Evolutionary conservation across 92 coral and sea anemone genomes (phyloP).

Genomic region (Chrysogorgia sp.): DNA sequence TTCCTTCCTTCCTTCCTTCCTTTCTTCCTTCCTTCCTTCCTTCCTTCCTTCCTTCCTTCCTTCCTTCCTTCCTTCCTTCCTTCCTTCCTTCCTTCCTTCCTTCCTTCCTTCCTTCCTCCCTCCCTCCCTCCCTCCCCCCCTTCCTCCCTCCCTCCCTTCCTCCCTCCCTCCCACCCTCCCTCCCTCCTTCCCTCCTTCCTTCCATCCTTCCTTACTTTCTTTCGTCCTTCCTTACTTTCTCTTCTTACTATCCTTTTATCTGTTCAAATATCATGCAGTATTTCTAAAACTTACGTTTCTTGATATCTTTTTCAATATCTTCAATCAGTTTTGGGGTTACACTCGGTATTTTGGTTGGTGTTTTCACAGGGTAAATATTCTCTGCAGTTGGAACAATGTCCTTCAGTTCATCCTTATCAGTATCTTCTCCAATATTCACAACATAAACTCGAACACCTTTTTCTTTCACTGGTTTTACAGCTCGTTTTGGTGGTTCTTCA

Average conservation of each 20-base stretch:
- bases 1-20: conserved; percentile 51
- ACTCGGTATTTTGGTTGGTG: conserved; percentile 27
- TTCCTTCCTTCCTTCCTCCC: conserved; percentile 37
- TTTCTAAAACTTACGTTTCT: conserved; percentile 65
- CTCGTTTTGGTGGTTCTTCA: conserved; percentile 46
- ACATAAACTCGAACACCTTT: conserved; percentile 69
- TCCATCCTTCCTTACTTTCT: no score
- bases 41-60: conserved; percentile 41
- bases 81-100: conserved; percentile 15
- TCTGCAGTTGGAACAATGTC: conserved; percentile 53
- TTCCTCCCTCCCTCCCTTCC: conserved; percentile 12
- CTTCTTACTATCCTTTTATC: not conserved
- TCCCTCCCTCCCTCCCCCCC: no score
- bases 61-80: conserved; percentile 27
- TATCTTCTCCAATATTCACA: conserved; percentile 68
- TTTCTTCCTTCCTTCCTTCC: conserved; percentile 61
- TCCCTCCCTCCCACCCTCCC: not conserved
- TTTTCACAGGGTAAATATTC: conserved; percentile 48
- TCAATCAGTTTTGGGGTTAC: conserved; percentile 58
- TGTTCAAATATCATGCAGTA: conserved; percentile 29
- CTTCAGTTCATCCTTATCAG: conserved; percentile 53
- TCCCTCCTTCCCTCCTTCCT: not conserved
- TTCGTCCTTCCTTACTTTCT: no score
- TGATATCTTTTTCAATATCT: conserved; percentile 57
- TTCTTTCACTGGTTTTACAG: conserved; percentile 66